Evolutionary conservation across 2,888 invertebrate species (phyloP).

Genomic region (Pediacus dermestoides): DNA sequence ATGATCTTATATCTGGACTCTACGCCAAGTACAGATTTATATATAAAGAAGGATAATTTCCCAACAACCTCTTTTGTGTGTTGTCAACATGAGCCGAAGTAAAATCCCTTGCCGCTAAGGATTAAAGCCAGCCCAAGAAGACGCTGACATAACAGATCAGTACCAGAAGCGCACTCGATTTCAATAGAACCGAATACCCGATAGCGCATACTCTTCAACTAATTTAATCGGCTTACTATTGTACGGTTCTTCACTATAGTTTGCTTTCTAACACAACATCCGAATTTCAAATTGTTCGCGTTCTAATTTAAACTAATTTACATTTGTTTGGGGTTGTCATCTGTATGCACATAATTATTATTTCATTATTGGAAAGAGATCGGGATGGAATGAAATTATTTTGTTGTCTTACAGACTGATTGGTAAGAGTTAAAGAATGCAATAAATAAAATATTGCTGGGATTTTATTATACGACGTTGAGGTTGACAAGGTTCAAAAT

Average conservation of each 20-base stretch:
- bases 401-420: too few species aligned
- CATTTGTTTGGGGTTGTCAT: too few species aligned
- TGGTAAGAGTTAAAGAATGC: too few species aligned
- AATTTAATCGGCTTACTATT: constrained; percentile 28
- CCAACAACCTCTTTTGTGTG: constrained; percentile 33
- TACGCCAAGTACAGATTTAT: constrained; percentile 30
- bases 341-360: too few species aligned
- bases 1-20: too few species aligned
- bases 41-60: constrained; percentile 32
- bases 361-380: too few species aligned
- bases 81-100: constrained; percentile 27
- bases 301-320: too few species aligned
- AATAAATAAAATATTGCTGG: too few species aligned
- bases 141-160: constrained; percentile 35
- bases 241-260: constrained; percentile 15
- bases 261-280: constrained; percentile 18
- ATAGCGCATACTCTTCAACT: constrained; percentile 24
- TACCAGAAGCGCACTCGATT: constrained; percentile 26
- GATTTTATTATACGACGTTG: too few species aligned
- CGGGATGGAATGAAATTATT: too few species aligned
- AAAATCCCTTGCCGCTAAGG: constrained; percentile 28
- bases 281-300: constrained; percentile 22
- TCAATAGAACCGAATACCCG: constrained; percentile 24
- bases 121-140: constrained; percentile 29
- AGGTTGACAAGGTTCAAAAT: too few species aligned